Percentiles rank a stretch among this genome's conserved stretches.
These are phyloP conservation scores for Serrognathus titanus DNA, from an alignment of 2,888 invertebrate genomes.

Conservation along the genomic window DNA sequence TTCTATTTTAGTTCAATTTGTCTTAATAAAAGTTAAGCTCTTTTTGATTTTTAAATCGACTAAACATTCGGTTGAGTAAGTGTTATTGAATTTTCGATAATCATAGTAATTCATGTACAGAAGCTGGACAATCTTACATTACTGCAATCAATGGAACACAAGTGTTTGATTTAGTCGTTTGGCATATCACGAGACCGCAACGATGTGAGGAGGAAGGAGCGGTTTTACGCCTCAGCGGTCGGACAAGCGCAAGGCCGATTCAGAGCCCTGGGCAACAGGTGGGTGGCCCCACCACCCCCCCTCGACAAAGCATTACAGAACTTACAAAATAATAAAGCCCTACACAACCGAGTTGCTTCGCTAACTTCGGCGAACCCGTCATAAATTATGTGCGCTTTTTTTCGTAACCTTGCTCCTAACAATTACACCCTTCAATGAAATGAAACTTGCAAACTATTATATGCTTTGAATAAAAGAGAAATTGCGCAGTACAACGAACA, in stretches of 20 bases:
- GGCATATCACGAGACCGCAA: constrained; percentile 5
- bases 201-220: constrained; percentile 20
- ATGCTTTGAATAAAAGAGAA: background rate
- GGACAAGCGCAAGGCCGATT: constrained; percentile 31
- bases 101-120: no score
- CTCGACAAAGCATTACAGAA: constrained; percentile 9
- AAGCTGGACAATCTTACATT: no score
- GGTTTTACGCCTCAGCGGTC: constrained; percentile 31
- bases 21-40: no score
- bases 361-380: no score
- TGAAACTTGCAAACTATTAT: no score
- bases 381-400: no score
- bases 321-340: constrained; percentile 8
- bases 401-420: no score
- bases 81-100: no score
- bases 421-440: no score
- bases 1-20: no score
- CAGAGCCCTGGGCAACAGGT: constrained; percentile 22
- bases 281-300: constrained; percentile 12
- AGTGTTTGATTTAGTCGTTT: background rate
- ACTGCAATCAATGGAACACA: background rate
- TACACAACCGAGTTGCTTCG: background rate
- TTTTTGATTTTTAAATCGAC: no score
- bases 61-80: no score
- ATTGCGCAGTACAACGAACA: background rate